Evolutionary conservation across 2,888 invertebrate genomes (phyloP).

Genomic region (Pelosia muscerda): DNA sequence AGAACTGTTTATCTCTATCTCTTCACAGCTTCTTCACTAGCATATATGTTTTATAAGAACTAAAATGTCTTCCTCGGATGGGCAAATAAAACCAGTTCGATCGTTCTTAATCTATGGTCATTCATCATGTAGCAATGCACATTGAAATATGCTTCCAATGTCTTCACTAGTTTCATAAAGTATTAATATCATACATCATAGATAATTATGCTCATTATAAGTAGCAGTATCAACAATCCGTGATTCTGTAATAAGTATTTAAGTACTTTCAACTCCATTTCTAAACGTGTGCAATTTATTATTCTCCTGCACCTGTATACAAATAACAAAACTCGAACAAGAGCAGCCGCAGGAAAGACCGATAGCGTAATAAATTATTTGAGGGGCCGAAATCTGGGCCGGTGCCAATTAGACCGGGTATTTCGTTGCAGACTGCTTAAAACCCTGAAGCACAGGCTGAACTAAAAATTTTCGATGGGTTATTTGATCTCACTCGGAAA

Average conservation of each 20-base stretch:
- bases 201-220: too few relatives aligned
- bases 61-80: too few relatives aligned
- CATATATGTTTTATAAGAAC: too few relatives aligned
- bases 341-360: conserved; percentile 35
- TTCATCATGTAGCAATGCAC: too few relatives aligned
- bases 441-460: conserved; percentile 38
- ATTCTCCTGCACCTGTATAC: conserved; percentile 20
- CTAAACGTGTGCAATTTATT: conserved; percentile 22
- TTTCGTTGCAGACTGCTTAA: conserved; percentile 54
- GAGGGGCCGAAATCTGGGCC: conserved; percentile 59
- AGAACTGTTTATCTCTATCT: too few relatives aligned
- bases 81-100: too few relatives aligned
- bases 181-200: too few relatives aligned
- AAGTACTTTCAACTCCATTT: neutral
- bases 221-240: too few relatives aligned
- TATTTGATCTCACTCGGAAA: neutral
- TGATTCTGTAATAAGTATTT: neutral
- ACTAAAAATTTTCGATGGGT: neutral
- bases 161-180: too few relatives aligned
- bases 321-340: conserved; percentile 22
- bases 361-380: conserved; percentile 61
- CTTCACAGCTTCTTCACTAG: too few relatives aligned
- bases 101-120: too few relatives aligned
- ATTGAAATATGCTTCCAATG: too few relatives aligned
- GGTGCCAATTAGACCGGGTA: conserved; percentile 64